phyloP scores from a whole-genome alignment of 2,888 invertebrate genomes.

The Muschampia plurimacula region DNA sequence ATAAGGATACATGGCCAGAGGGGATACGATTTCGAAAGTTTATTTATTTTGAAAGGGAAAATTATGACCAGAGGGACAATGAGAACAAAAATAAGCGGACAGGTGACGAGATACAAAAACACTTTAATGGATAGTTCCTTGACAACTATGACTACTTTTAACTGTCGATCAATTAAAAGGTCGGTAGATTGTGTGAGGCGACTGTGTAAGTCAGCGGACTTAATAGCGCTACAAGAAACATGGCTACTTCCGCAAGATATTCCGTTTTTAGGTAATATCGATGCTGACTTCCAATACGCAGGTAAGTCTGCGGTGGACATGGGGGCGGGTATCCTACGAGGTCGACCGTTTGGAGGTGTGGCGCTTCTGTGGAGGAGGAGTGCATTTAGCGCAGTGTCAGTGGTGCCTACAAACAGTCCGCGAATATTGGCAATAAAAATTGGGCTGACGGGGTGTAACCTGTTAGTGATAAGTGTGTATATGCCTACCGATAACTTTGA shows the following conservation, averaged over 20 bases:
- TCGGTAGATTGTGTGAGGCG: neutral
- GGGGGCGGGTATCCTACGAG: neutral
- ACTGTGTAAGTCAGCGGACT: neutral
- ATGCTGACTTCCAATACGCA: neutral
- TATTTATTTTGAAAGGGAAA: neutral
- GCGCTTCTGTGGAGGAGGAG: neutral
- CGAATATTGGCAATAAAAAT: neutral
- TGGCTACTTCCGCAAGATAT: neutral
- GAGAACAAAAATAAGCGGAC: neutral
- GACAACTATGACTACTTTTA: neutral
- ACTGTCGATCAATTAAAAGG: neutral
- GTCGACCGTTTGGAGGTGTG: neutral
- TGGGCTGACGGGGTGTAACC: neutral
- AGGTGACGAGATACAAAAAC: too few relatives aligned
- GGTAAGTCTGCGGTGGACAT: neutral
- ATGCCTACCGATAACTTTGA: neutral
- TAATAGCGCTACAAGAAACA: neutral
- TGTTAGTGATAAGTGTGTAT: neutral
- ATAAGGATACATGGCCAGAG: neutral
- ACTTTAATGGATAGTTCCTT: too few relatives aligned
- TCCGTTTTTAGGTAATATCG: neutral
- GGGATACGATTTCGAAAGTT: neutral
- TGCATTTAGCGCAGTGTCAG: neutral
- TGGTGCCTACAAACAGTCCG: neutral
- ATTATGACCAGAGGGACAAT: neutral